A percentile compares a stretch with the other conserved stretches of the same genome.
These are phyloP conservation scores for Trichomalopsis sarcophagae DNA, from an alignment of 1,140 invertebrate genomes.

Conservation along the genomic window DNA sequence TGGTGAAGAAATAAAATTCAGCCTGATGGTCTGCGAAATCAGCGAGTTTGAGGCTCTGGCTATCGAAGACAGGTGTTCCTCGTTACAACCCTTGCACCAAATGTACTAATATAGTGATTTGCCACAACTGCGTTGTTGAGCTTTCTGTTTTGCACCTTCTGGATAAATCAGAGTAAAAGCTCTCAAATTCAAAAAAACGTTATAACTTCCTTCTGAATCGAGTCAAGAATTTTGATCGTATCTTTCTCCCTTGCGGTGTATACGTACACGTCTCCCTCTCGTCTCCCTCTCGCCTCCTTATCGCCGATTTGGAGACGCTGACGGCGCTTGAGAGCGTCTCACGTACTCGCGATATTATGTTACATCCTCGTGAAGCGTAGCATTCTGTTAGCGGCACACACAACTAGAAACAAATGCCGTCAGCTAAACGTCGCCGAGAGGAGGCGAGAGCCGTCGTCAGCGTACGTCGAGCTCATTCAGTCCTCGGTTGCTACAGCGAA, in stretches of 20 bases:
- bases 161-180: too few species aligned
- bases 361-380: constrained; percentile 20
- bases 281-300: constrained; percentile 38
- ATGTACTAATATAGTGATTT: too few species aligned
- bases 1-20: too few species aligned
- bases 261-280: not conserved
- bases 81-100: too few species aligned
- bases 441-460: not conserved
- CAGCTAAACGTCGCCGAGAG: constrained; percentile 28
- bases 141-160: too few species aligned
- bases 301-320: constrained; percentile 57
- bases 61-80: too few species aligned
- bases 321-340: constrained; percentile 59
- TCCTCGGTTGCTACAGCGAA: not conserved
- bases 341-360: not conserved
- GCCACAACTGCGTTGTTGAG: too few species aligned
- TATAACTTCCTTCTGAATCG: too few species aligned
- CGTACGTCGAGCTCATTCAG: constrained; percentile 32
- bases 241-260: not conserved
- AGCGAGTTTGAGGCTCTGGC: too few species aligned
- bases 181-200: too few species aligned
- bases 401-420: constrained; percentile 40
- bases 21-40: too few species aligned
- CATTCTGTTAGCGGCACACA: not conserved
- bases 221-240: too few species aligned